A percentile compares a stretch with the other conserved stretches of the same genome.
Evolutionary conservation across 2,888 invertebrate species (phyloP).

Genomic region (Polydrusus pterygomalis): DNA sequence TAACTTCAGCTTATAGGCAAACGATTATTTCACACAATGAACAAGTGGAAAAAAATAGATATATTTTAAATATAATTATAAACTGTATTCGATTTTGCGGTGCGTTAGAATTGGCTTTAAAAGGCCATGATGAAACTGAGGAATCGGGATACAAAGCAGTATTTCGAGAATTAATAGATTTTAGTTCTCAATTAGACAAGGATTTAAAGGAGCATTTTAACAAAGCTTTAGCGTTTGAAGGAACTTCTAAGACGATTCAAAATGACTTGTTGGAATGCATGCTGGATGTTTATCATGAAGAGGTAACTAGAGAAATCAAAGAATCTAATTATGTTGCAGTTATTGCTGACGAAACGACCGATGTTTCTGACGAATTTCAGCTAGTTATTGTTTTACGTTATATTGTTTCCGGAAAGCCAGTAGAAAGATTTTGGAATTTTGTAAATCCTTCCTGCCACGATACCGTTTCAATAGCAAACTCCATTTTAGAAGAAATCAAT

Average conservation of each 20-base stretch:
- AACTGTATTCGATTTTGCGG: conserved; percentile 51
- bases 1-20: conserved; percentile 33
- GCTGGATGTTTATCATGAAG: conserved; percentile 30
- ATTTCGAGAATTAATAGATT: conserved; percentile 37
- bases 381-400: conserved; percentile 50
- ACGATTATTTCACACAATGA: conserved; percentile 42
- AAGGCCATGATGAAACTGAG: conserved; percentile 27
- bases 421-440: conserved; percentile 59
- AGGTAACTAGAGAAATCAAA: conserved; percentile 59
- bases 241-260: conserved; percentile 36
- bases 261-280: conserved; percentile 2
- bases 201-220: conserved; percentile 1
- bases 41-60: conserved; percentile 40
- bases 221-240: conserved; percentile 60
- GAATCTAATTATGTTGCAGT: conserved; percentile 55
- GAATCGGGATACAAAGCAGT: conserved; percentile 18
- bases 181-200: not conserved
- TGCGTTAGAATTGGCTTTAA: conserved; percentile 43
- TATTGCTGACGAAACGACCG: conserved; percentile 56
- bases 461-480: not conserved
- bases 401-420: conserved; percentile 43
- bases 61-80: conserved; percentile 43
- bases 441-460: not conserved
- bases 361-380: conserved; percentile 53
- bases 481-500: not conserved